phyloP scores from a whole-genome alignment of 2,888 invertebrate genomes.

The Drosophila emarginata region DNA sequence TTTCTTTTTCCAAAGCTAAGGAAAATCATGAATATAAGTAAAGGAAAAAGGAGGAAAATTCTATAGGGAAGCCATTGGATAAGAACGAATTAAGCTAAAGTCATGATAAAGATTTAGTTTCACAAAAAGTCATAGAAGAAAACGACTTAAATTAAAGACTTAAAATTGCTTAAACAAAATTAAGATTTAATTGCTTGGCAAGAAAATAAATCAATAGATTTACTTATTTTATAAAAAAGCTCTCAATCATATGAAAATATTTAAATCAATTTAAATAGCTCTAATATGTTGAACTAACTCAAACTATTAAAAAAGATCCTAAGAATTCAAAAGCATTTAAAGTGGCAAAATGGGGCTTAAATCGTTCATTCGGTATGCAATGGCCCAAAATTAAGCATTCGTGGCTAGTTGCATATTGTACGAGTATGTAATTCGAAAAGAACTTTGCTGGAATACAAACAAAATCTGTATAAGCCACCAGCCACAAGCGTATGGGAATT shows the following conservation, averaged over 20 bases:
- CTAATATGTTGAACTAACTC: too few relatives aligned
- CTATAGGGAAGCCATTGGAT: not conserved
- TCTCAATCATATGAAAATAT: too few relatives aligned
- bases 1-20: not conserved
- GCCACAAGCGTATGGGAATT: slow-evolving; percentile 40
- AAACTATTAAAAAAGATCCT: too few relatives aligned
- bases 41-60: not conserved
- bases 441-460: not conserved
- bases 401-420: slow-evolving; percentile 6
- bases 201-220: too few relatives aligned
- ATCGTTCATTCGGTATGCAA: not conserved
- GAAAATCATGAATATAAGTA: not conserved
- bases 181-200: too few relatives aligned
- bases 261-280: too few relatives aligned
- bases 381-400: not conserved
- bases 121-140: not conserved
- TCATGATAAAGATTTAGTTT: not conserved
- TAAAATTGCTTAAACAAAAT: not conserved
- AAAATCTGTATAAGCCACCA: slow-evolving; percentile 45
- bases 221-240: too few relatives aligned
- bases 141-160: not conserved
- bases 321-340: not conserved
- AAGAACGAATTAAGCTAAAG: too few relatives aligned
- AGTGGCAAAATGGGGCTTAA: not conserved
- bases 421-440: slow-evolving; percentile 4